Base-by-base conservation (phyloP, 2,797 vertebrate genomes). In the Orientallactaga sibirica region DNA sequence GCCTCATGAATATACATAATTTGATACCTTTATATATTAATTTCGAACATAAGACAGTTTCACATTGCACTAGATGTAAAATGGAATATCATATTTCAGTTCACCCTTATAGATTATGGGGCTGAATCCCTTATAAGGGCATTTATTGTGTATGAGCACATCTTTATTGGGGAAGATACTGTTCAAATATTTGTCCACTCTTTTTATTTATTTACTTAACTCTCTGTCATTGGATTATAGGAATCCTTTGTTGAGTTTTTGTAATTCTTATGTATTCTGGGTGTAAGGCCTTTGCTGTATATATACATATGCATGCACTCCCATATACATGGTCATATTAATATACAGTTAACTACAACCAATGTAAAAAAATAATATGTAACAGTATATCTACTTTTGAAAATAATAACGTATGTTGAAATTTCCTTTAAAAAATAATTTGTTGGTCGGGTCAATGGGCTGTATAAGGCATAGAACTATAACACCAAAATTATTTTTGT, bases 151-250 rank as follows among this genome's bases (percentile, higher is more conserved):
- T 77, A 68, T 43, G 58, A 61, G 14, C 20, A 8, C 58, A 19
- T 52, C 41, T 76, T 93, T 20, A 33, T 83, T 81, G 7, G 33
- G 90, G 3, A n/a, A 52, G 16, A 37, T 75, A 86, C 48, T 88
- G 1, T 94, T 81, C 29, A 81, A 48, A 79, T 80, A 2, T 73
- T 94, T 82, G 3, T 3, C 4, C 20, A 33, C 37, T 75, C 37
- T 88, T 93, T 86, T 52, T 71, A 64, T 78, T 82, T 37, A 6
- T 92, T 96, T 94, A 24, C 66, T 77, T 93, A 82, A 33, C 27
- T 82, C 81, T 8, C 14, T 92, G 29, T 22, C 18, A 70, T 79
- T 58, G n/a, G 58, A 78, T 68, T 78, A 2, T 88, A 88, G 64
- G 24, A 86, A 48, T 66, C 15, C 1, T 83, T 61, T 55, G 14